Conservation (phyloP, 2,113 vertebrate genomes). For the Misgurnus anguillicaudatus region DNA sequence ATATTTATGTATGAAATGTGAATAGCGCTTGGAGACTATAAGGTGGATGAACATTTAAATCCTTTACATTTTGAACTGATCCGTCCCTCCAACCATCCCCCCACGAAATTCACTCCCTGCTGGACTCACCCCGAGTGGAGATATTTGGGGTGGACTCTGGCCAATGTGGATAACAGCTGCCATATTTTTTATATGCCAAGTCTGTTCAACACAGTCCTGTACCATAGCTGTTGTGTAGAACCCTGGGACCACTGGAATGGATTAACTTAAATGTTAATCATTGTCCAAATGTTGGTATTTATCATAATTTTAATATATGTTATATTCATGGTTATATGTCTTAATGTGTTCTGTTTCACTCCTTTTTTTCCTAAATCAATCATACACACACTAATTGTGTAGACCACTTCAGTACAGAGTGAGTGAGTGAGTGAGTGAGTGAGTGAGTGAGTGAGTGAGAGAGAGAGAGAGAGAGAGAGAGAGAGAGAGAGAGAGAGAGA, state of each 20-base stretch:
- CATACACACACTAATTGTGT: constrained; percentile 11
- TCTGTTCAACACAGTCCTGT: background rate
- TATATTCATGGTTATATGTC: background rate
- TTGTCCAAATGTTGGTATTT: too few species aligned
- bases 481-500: background rate
- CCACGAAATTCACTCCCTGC: too few species aligned
- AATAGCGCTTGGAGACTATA: too few species aligned
- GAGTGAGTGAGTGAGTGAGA: background rate
- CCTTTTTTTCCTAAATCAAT: background rate
- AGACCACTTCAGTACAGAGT: background rate
- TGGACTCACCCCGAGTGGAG: background rate
- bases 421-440: background rate
- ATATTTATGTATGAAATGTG: too few species aligned
- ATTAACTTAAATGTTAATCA: too few species aligned
- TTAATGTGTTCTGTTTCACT: background rate
- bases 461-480: constrained; percentile 9
- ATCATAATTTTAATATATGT: too few species aligned
- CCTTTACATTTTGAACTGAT: too few species aligned
- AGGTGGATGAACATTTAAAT: too few species aligned
- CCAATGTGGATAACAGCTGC: background rate
- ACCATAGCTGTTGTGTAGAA: background rate
- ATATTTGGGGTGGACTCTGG: background rate
- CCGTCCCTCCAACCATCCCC: too few species aligned
- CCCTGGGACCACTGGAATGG: too few species aligned
- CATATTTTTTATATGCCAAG: background rate